Evolutionary conservation across 1,140 invertebrate genomes (phyloP).

Genomic region (Saxidomus purpurata): DNA sequence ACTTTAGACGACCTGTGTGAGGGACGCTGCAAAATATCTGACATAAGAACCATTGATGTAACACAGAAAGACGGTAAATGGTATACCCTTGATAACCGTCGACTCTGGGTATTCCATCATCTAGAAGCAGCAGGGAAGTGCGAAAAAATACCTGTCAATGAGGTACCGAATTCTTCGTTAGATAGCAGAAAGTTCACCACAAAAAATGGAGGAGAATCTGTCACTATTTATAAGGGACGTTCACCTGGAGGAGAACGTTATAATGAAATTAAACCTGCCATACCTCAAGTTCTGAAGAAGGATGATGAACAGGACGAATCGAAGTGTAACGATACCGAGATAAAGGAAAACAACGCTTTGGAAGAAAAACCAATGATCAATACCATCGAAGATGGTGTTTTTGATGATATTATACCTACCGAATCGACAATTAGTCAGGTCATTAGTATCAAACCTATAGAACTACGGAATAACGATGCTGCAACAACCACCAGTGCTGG

Average conservation of each 20-base stretch:
- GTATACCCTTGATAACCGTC: conserved; percentile 35
- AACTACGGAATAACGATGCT: too few species aligned
- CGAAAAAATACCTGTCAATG: conserved; percentile 4
- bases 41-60: conserved; percentile 33
- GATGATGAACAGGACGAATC: not conserved
- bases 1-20: conserved; percentile 30
- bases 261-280: not conserved
- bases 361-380: too few species aligned
- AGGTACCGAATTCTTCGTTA: not conserved
- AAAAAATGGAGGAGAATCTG: not conserved
- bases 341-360: too few species aligned
- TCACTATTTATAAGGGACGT: not conserved
- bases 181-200: conserved; percentile 9
- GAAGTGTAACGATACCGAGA: too few species aligned
- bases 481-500: too few species aligned
- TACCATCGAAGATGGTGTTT: too few species aligned
- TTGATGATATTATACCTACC: too few species aligned
- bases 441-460: too few species aligned
- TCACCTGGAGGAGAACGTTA: conserved; percentile 44
- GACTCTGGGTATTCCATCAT: conserved; percentile 58
- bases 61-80: conserved; percentile 21
- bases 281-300: not conserved
- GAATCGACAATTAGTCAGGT: too few species aligned
- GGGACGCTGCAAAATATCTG: not conserved
- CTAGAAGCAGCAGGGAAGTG: conserved; percentile 10